These are phyloP conservation scores for Chiridota heheva DNA, from an alignment of 35 echinoderm and acorn worm genomes.

Conservation along the genomic window DNA sequence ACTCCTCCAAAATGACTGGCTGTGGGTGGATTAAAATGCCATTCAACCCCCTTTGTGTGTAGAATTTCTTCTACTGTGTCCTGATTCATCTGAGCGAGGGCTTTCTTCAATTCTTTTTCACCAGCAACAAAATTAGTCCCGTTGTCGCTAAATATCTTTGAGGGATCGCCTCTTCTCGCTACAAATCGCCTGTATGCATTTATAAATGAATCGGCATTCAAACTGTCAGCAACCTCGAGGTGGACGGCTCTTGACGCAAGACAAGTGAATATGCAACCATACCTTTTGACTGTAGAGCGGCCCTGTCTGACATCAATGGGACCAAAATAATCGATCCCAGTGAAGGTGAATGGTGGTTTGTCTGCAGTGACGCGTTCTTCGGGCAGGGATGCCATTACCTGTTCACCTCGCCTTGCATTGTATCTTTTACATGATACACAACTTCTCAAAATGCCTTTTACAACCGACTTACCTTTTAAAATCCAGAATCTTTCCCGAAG, in stretches of 20 bases:
- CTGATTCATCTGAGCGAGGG: not conserved
- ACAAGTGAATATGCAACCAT: conserved; percentile 14
- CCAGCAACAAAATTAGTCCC: conserved; percentile 7
- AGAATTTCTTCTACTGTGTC: not conserved
- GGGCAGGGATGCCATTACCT: conserved; percentile 1
- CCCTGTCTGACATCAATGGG: not conserved
- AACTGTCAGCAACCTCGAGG: conserved; percentile 2
- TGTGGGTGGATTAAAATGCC: conserved; percentile 51
- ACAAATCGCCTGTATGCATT: conserved; percentile 30
- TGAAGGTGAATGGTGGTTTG: conserved; percentile 8
- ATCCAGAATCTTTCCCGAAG: conserved; percentile 35
- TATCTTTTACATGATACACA: conserved; percentile 18
- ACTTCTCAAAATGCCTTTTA: conserved; percentile 12
- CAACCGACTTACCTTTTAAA: conserved; percentile 31
- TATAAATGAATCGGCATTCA: no score
- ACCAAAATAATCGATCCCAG: conserved; percentile 16
- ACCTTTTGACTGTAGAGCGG: not conserved
- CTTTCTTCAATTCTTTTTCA: not conserved
- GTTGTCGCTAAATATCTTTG: not conserved
- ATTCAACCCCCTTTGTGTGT: not conserved
- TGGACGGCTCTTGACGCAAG: not conserved
- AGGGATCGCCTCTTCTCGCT: not conserved
- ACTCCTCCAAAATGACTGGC: conserved; percentile 44
- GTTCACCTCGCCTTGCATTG: not conserved
- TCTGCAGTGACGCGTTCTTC: conserved; percentile 16